phyloP scores from a whole-genome alignment of 2,113 vertebrate species.

The Thalassarche chlororhynchos region DNA sequence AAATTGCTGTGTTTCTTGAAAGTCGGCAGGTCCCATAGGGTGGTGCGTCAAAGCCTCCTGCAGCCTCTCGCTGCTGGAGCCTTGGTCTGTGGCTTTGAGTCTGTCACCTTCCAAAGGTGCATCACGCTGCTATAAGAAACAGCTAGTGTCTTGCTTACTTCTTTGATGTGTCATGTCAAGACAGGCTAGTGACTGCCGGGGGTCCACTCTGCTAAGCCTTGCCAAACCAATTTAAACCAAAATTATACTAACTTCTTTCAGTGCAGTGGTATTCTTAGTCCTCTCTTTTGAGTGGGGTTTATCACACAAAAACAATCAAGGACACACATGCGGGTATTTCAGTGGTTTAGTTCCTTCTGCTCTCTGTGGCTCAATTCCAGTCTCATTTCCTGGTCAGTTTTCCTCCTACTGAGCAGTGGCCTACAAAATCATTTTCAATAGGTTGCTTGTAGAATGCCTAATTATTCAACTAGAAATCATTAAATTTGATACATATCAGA shows the following conservation, averaged over 20 bases:
- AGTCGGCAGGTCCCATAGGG: conserved; percentile 43
- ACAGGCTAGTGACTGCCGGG: conserved; percentile 75
- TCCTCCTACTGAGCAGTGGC: not conserved
- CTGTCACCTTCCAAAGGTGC: conserved; percentile 72
- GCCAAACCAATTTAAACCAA: conserved; percentile 75
- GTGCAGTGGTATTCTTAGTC: not conserved
- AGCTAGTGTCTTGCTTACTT: conserved; percentile 72
- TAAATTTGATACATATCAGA: not conserved
- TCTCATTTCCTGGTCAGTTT: not conserved
- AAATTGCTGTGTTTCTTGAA: not conserved
- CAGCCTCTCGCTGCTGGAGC: conserved; percentile 33
- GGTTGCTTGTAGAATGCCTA: not conserved
- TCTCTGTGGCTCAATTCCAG: not conserved
- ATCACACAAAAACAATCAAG: not conserved
- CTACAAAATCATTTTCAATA: not conserved
- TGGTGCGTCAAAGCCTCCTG: conserved; percentile 24
- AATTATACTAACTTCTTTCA: not conserved
- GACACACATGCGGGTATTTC: not conserved
- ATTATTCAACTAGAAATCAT: not conserved
- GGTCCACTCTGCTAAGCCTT: conserved; percentile 72
- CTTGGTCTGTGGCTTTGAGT: conserved; percentile 80
- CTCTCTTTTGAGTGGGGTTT: not conserved
- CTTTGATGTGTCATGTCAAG: conserved; percentile 96
- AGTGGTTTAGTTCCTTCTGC: not conserved
- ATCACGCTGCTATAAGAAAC: conserved; percentile 81